Conservation (phyloP, 2,113 vertebrate genomes). For the Thalassoma bifasciatum region DNA sequence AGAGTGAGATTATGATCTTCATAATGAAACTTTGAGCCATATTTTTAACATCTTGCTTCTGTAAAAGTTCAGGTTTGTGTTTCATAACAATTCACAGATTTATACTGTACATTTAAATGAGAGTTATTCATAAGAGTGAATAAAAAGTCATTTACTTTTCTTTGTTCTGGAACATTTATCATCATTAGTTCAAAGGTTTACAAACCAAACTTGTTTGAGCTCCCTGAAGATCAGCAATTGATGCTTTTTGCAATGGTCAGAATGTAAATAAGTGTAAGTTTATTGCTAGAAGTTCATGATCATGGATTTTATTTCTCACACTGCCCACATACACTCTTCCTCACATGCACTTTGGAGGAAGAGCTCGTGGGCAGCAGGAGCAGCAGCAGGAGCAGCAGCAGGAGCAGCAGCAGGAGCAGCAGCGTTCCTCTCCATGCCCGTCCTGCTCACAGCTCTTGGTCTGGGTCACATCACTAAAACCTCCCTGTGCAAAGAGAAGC, state of each 20-base stretch:
- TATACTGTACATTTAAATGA: no score
- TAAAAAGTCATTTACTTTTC: no score
- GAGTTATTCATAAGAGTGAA: no score
- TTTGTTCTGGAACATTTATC: no score
- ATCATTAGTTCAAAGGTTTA: no score
- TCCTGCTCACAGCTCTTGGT: slow-evolving; percentile 23
- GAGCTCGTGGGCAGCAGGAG: slow-evolving; percentile 27
- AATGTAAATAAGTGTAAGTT: slow-evolving; percentile 3
- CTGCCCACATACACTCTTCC: slow-evolving; percentile 16
- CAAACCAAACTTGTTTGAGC: no score
- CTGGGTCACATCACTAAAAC: slow-evolving; percentile 53
- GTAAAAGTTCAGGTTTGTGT: no score
- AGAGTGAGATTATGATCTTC: no score
- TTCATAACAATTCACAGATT: no score
- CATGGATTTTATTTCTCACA: slow-evolving; percentile 35
- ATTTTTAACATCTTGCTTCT: no score
- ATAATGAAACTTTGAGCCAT: no score
- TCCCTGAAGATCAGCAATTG: neutral
- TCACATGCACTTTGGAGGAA: neutral
- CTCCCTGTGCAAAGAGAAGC: slow-evolving; percentile 55
- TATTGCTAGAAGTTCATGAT: slow-evolving; percentile 22
- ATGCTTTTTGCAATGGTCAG: neutral
- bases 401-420: slow-evolving; percentile 16
- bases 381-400: no score
- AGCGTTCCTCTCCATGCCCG: slow-evolving; percentile 19